A percentile compares a stretch with the other conserved stretches of the same genome.
Conservation (phyloP, 2,888 invertebrate genomes). For the Tenodera sinensis region DNA sequence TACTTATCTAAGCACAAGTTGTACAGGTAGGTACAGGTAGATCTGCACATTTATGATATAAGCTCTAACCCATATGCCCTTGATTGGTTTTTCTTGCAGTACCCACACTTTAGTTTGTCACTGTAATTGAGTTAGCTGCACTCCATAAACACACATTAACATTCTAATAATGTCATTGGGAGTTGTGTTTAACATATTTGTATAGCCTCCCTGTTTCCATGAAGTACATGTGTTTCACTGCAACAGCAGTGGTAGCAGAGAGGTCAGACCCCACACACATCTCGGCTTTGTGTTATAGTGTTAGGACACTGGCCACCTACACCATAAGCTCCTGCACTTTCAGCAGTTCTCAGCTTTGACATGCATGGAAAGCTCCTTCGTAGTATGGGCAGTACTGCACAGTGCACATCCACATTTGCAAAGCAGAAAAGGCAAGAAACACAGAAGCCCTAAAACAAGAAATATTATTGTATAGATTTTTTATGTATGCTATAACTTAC, state of each 20-base stretch:
- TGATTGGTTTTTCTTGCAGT: too few species aligned
- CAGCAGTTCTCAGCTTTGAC: background rate
- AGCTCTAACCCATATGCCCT: too few species aligned
- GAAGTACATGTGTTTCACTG: conserved; percentile 19
- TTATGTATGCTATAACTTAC: too few species aligned
- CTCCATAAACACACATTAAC: too few species aligned
- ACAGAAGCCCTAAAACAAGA: conserved; percentile 58
- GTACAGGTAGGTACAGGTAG: too few species aligned
- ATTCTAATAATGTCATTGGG: too few species aligned
- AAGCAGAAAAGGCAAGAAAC: conserved; percentile 70
- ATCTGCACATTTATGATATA: too few species aligned
- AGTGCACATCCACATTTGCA: conserved; percentile 69
- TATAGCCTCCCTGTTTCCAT: background rate
- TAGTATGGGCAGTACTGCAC: conserved; percentile 49
- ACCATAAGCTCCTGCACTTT: background rate
- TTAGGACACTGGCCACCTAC: background rate
- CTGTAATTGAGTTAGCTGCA: too few species aligned
- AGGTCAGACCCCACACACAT: conserved; percentile 15
- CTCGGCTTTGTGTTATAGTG: conserved; percentile 19
- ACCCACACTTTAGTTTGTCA: too few species aligned
- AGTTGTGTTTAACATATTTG: background rate
- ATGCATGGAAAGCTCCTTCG: conserved; percentile 43
- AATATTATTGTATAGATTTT: background rate
- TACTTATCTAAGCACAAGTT: too few species aligned
- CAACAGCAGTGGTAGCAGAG: background rate